phyloP scores from a whole-genome alignment of 2,797 vertebrate species.

The Ctenosaura bakeri region DNA sequence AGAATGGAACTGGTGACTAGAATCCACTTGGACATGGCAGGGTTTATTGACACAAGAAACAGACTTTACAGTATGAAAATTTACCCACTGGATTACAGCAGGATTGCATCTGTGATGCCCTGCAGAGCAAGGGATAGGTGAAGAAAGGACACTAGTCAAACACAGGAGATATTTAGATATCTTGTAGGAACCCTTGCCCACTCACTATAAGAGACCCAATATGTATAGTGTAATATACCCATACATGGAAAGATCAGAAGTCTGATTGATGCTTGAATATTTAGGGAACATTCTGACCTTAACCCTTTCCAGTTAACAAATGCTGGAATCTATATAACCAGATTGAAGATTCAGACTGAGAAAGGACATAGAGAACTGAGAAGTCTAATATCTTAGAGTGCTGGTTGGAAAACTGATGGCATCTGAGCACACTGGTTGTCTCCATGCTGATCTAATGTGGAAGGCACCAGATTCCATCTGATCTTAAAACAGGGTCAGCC shows the following conservation, averaged over 20 bases:
- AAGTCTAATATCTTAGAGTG: too few species aligned
- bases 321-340: neutral
- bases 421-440: neutral
- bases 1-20: neutral
- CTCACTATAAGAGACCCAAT: neutral
- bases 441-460: neutral
- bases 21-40: neutral
- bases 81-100: neutral
- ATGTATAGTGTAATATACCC: neutral
- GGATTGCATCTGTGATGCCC: neutral
- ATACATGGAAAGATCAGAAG: neutral
- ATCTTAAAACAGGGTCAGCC: too few species aligned
- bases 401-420: neutral
- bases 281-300: neutral
- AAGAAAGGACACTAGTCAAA: neutral
- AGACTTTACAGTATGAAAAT: neutral
- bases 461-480: too few species aligned
- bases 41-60: neutral
- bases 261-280: neutral
- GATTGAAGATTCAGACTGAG: neutral
- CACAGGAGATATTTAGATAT: neutral
- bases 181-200: neutral
- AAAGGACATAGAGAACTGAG: neutral
- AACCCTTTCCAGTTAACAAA: neutral
- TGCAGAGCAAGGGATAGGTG: neutral